Base-by-base conservation (phyloP, 2,888 invertebrate species). In the Strigamia transsilvanica region DNA sequence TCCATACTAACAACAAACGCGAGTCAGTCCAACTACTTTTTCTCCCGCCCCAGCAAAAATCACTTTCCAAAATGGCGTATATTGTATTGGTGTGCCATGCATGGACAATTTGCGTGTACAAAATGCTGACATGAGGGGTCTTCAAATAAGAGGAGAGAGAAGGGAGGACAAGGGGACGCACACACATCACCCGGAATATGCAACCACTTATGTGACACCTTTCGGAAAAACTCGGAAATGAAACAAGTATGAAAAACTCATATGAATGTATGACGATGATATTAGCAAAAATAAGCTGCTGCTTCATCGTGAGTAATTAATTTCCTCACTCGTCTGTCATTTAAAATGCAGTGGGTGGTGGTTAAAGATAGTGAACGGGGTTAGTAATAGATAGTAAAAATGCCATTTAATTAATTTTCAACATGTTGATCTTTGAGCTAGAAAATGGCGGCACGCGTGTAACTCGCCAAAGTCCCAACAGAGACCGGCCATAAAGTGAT, bases 21-120 rank as follows among this genome's bases (percentile, higher is more conserved):
- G 56, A 56, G 56, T 56, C 56, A 56, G 73, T 73, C 73, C 73
- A 73, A 73, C 73, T 32, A 27, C 56, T 56, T 73, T n/a, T 32
- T 73, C 27, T 12, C 32, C 32, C 32, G 23, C 32, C 73, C 73
- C 13, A 32, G 12, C 23, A 73, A 73, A 73, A 73, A 73, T 73
- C 32, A 73, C 32, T 32, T 66, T 73, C 73, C 27, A 73, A 73
- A 73, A 73, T 73, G 73, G 32, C 32, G 15, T 73, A 32, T n/a
- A 32, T 73, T 73, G 73, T 73, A 73, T 73, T 73, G 73, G 73
- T 32, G 73, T 12, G 73, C 27, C 23, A 73, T 73, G 73, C 23
- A 73, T 73, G 73, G 73, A 73, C 73, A 73, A 73, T 73, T 73
- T 73, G 73, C 73, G 73, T 73, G 73, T 73, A 27, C 73, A 73